Conservation (phyloP, 2,113 vertebrate species). For the Laterallus jamaicensis region DNA sequence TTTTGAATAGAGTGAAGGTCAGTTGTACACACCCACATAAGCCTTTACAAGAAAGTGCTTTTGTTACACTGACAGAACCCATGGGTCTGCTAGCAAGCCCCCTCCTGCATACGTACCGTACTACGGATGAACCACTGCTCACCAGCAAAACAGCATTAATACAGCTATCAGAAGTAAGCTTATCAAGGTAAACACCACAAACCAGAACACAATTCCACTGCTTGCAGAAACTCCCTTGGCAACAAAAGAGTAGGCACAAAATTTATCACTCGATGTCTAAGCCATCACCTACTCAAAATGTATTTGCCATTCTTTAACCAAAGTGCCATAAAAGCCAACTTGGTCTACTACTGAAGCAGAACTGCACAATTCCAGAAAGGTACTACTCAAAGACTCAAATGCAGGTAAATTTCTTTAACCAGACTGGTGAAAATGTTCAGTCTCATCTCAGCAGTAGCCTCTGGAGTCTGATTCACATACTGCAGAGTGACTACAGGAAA, state of each 20-base stretch:
- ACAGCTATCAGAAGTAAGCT: background rate
- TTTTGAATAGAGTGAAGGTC: background rate
- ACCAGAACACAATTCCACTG: fast-evolving
- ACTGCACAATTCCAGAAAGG: background rate
- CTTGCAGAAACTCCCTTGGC: background rate
- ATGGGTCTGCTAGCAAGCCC: background rate
- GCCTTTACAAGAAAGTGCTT: background rate
- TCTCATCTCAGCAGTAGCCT: background rate
- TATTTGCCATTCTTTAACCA: background rate
- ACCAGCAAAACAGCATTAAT: background rate
- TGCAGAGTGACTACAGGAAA: background rate
- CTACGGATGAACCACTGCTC: fast-evolving
- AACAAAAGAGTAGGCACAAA: background rate
- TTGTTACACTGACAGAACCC: background rate
- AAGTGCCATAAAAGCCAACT: background rate
- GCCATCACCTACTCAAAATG: background rate
- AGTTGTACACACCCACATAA: background rate
- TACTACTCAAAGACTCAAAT: background rate
- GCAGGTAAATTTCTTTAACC: background rate
- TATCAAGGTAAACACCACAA: background rate
- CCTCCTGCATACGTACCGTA: background rate
- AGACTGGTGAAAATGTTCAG: background rate
- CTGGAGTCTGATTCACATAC: background rate
- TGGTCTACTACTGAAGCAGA: background rate
- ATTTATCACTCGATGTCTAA: background rate